Percentiles rank a stretch among this genome's conserved stretches.
These are phyloP conservation scores for Oligia strigilis DNA, from an alignment of 2,888 invertebrate genomes.

Conservation along the genomic window DNA sequence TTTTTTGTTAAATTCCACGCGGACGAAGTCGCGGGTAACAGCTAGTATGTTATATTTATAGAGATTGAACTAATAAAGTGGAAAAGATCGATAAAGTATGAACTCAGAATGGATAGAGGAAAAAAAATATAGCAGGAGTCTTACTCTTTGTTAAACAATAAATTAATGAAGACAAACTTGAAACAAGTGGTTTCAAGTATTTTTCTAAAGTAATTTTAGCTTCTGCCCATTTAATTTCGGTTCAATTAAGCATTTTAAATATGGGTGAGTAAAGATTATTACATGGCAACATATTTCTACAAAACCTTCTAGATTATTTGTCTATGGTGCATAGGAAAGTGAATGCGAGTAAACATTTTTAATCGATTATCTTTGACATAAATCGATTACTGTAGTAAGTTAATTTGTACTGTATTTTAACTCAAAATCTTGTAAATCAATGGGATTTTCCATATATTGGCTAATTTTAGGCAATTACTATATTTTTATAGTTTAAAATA, in stretches of 20 bases:
- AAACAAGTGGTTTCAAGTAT: background rate
- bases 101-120: background rate
- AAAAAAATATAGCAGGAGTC: too few relatives aligned
- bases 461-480: background rate
- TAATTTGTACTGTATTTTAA: background rate
- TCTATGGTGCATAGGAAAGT: constrained; percentile 59
- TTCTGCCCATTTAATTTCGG: background rate
- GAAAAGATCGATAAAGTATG: background rate
- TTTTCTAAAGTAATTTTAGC: background rate
- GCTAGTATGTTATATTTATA: background rate
- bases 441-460: fast-evolving
- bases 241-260: background rate
- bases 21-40: too few relatives aligned
- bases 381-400: constrained; percentile 11
- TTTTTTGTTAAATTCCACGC: too few relatives aligned
- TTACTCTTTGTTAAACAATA: too few relatives aligned
- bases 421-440: background rate
- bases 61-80: too few relatives aligned
- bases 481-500: too few relatives aligned
- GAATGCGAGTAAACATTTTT: background rate
- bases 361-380: constrained; percentile 23
- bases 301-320: constrained; percentile 51
- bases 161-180: background rate
- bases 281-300: constrained; percentile 36
- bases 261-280: constrained; percentile 1